Base-by-base conservation (phyloP, 2,888 invertebrate species). In the Encarsia formosa region DNA sequence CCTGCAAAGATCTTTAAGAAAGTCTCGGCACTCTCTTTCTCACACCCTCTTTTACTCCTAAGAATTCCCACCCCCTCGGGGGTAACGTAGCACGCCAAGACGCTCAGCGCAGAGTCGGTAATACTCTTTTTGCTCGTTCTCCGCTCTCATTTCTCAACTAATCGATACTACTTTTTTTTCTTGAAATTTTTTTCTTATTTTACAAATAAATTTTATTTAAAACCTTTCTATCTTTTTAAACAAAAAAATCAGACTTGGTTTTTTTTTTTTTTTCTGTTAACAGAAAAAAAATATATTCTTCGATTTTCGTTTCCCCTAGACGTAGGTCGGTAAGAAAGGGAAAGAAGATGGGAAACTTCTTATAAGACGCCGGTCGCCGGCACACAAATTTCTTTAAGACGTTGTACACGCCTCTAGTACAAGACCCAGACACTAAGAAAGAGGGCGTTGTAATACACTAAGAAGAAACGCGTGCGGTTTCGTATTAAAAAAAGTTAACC, bases 1-100 rank as follows among this genome's bases (percentile, higher is more conserved):
- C 59, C 52, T 44, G 60, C 49, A 67, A 69, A 68, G 67, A 68
- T 65, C 68, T 72, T 73, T 73, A 73, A 73, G 73, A 73, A 71
- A 66, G 61, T 65, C 54, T 57, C 59, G 63, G 15, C 22, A 2
- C 63, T 62, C 58, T 63, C 64, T 71, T 70, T 70, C 64, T 64
- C 61, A 61, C 65, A 64, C 65, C 63, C 64, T 64, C 65, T 66
- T 67, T 65, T 56, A 58, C 59, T 61, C 56, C 59, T 69, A 70
- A 72, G 71, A 70, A 69, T 64, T 59, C 55, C 11, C 66, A 61
- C 65, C 68, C 64, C 61, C 61, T 13, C 26, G 42, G 65, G 63
- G 73, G 68, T 73, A 73, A 73, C 64, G 68, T 63, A 71, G 68
- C 66, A 61, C 55, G 59, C 61, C 59, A 62, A 63, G 63, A 57